Conservation (phyloP, 2,888 invertebrate genomes). For the Lasioglossum villosulum region DNA sequence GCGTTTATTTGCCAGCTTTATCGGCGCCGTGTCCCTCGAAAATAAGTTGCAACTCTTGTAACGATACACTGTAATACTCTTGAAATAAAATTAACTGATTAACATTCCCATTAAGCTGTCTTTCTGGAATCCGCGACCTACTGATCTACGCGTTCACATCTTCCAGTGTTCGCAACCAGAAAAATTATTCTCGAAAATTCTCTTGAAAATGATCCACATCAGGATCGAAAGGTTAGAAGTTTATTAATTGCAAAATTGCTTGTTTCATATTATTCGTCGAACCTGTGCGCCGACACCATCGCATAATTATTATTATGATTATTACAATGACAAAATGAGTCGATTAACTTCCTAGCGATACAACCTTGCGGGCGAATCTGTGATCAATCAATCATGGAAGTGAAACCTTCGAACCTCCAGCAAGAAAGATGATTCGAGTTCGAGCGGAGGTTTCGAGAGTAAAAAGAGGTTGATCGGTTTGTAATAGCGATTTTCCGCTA, state of each 20-base stretch:
- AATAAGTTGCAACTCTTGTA: neutral
- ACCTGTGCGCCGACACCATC: too few relatives aligned
- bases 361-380: neutral
- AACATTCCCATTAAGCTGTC: neutral
- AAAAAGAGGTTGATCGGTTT: neutral
- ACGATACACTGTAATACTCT: neutral
- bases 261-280: too few relatives aligned
- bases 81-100: neutral
- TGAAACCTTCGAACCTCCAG: neutral
- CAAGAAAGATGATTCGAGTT: neutral
- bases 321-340: neutral
- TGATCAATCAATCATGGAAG: neutral
- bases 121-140: neutral
- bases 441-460: neutral
- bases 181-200: neutral
- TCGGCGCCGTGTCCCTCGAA: neutral
- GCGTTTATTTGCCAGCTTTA: neutral
- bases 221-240: too few relatives aligned
- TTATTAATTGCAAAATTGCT: too few relatives aligned
- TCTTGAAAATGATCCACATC: too few relatives aligned
- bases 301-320: too few relatives aligned
- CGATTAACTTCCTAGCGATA: neutral
- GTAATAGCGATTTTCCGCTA: constrained; percentile 1
- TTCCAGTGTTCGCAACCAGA: neutral
- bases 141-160: neutral